Evolutionary conservation across 2,797 vertebrate genomes (phyloP).

Genomic region (Chaetophractus vellerosus): DNA sequence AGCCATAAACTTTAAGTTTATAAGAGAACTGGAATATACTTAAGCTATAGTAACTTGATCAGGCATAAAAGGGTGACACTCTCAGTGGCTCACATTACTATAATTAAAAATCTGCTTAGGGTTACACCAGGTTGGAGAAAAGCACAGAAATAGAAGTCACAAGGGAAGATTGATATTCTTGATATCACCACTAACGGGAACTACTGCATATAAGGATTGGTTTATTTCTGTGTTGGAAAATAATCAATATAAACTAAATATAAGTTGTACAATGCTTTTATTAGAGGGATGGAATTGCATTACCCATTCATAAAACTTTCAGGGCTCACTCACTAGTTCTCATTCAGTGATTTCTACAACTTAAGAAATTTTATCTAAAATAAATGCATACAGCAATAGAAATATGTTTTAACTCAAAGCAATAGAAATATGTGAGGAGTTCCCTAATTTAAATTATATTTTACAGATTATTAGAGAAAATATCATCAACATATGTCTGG

Average conservation of each 20-base stretch:
- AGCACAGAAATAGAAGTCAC: constrained; percentile 47
- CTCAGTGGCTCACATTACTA: constrained; percentile 68
- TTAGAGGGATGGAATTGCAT: constrained; percentile 28
- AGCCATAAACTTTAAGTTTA: constrained; percentile 73
- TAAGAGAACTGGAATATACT: constrained; percentile 57
- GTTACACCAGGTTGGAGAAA: constrained; percentile 68
- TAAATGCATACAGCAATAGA: neutral
- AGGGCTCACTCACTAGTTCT: constrained; percentile 12
- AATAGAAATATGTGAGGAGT: neutral
- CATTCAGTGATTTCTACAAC: constrained; percentile 27
- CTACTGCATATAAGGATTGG: constrained; percentile 51
- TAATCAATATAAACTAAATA: constrained; percentile 77
- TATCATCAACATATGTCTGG: neutral
- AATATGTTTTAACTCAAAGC: constrained; percentile 33
- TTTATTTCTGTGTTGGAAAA: constrained; percentile 77
- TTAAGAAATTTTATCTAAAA: constrained; percentile 58
- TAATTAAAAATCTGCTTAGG: constrained; percentile 83
- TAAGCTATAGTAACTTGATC: constrained; percentile 60
- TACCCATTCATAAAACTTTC: constrained; percentile 74
- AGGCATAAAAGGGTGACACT: constrained; percentile 57
- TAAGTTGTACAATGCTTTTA: constrained; percentile 42
- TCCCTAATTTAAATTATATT: neutral
- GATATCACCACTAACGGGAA: constrained; percentile 54
- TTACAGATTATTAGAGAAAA: constrained; percentile 42
- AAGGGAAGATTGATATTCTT: constrained; percentile 63